Percentiles rank a stretch among this genome's conserved stretches.
Conservation (phyloP, 2,113 vertebrate species). For the Bubo bubo region DNA sequence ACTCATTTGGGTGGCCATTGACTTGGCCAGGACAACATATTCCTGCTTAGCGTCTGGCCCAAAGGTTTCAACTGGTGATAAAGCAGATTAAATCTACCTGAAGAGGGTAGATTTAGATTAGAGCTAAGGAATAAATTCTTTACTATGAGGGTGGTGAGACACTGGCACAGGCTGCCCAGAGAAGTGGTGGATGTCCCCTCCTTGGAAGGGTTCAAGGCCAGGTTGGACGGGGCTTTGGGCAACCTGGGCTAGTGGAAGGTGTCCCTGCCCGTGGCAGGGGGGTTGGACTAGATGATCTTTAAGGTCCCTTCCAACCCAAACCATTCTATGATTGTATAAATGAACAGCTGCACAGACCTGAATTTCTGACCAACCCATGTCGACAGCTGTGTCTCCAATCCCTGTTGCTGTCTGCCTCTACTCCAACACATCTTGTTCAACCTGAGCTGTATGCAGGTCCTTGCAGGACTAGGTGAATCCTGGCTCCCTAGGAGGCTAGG, state of each 20-base stretch:
- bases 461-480: background rate
- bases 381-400: background rate
- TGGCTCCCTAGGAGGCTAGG: background rate
- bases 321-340: background rate
- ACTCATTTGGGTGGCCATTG: background rate
- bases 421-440: background rate
- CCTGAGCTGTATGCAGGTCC: background rate
- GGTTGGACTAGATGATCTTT: too few relatives aligned
- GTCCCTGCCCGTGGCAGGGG: too few relatives aligned
- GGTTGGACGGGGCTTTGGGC: too few relatives aligned
- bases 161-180: too few relatives aligned
- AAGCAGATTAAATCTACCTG: background rate
- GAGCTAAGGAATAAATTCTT: too few relatives aligned
- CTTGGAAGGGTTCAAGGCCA: too few relatives aligned
- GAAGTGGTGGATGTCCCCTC: too few relatives aligned
- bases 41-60: background rate
- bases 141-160: too few relatives aligned
- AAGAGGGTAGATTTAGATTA: too few relatives aligned
- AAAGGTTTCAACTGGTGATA: background rate
- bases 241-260: too few relatives aligned
- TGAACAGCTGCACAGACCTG: background rate
- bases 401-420: background rate
- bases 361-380: background rate
- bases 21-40: accelerated
- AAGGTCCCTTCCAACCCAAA: too few relatives aligned